Conservation (phyloP, 2,797 vertebrate genomes). For the Austrolebias charrua region DNA sequence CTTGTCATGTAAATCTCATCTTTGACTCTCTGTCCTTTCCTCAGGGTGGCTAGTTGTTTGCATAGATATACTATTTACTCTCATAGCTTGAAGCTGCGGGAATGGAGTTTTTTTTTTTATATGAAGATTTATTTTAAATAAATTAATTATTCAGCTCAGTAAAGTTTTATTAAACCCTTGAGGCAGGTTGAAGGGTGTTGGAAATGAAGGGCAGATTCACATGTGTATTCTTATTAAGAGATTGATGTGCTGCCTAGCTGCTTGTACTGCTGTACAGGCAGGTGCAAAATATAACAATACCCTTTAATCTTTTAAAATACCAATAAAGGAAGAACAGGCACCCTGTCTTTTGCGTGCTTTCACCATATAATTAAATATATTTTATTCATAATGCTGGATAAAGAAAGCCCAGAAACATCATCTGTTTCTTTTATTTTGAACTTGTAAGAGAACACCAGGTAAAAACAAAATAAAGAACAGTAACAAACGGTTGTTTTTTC, state of each 20-base stretch:
- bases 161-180: constrained; percentile 81
- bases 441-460: constrained; percentile 21
- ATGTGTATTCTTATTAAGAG: constrained; percentile 71
- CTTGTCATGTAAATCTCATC: constrained; percentile 81
- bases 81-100: constrained; percentile 68
- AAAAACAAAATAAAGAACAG: constrained; percentile 13
- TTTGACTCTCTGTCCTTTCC: constrained; percentile 70
- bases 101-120: constrained; percentile 65
- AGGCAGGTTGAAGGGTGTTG: constrained; percentile 67
- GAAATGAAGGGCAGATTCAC: constrained; percentile 70
- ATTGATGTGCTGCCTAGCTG: constrained; percentile 63
- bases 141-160: constrained; percentile 80
- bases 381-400: constrained; percentile 67
- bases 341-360: constrained; percentile 55
- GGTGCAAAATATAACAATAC: constrained; percentile 62
- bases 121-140: constrained; percentile 76
- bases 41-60: constrained; percentile 69
- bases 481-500: constrained; percentile 30
- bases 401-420: constrained; percentile 50
- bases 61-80: constrained; percentile 67
- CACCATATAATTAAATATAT: constrained; percentile 58
- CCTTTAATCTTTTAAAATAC: constrained; percentile 72
- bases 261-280: constrained; percentile 52
- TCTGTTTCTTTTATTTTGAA: constrained; percentile 27
- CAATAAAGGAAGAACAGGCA: constrained; percentile 41